Evolutionary conservation across 2,113 vertebrate species (phyloP), one percentile per base, ranked within the genome.

Genomic region (Australoheros scitulus): DNA sequence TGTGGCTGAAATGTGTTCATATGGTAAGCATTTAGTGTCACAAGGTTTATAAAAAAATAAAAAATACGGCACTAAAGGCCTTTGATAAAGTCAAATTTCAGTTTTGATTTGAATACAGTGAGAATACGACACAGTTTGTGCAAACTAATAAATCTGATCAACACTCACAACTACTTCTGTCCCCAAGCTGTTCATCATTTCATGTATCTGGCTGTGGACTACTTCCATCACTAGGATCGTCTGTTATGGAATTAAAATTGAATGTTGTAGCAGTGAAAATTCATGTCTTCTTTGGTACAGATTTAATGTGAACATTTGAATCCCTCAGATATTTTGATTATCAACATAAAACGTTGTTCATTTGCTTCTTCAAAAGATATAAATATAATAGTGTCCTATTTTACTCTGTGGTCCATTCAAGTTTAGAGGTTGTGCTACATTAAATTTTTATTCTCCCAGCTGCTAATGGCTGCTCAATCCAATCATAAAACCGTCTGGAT

Each of bases 401-500:
- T 72, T 34, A 55, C 26, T 50, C 47, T 0, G 47, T 11, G 47
- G 26, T 72, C 68, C 26, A n/a, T 34, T 14, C 3, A 18, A 55
- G 47, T 72, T 72, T 72, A 55, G 68, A 59, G 26, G 52, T 57
- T 57, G 59, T 55, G 43, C 59, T 34, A 22, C 68, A 72, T 72
- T 55, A 13, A 72, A 14, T 34, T 34, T 72, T 72, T 29, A 63
- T 36, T 34, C 41, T 52, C 41, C 50, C 41, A 77, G 76, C 76
- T 47, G 76, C 17, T 78, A 78, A 61, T 63, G 43, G 20, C 18
- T 34, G 41, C 41, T 26, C 60, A 22, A 20, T 78, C 43, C 2
- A 72, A n/a, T 70, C 65, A 72, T 72, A 72, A 72, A 72, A 72
- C 11, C 68, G 55, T n/a, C 68, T 34, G 68, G 68, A 55, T 72